Base-by-base conservation (phyloP, 2,113 vertebrate genomes). In the Malurus cyaneus region DNA sequence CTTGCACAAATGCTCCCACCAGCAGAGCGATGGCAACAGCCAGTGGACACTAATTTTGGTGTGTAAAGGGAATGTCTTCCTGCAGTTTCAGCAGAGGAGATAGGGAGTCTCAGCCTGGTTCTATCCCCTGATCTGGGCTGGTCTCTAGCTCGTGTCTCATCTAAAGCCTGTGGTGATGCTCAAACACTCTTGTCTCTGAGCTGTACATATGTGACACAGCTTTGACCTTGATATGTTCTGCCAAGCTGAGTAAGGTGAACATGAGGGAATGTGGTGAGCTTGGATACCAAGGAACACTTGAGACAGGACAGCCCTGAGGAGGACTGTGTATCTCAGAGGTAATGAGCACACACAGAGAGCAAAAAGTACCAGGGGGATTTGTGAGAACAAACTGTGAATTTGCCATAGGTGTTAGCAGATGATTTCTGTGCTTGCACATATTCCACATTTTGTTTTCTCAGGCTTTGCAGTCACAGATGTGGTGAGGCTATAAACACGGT, bases 391-490 rank as follows among this genome's bases (percentile, higher is more conserved):
- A 14, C 44, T 28, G 5, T 0, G 6, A n/a, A 14, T 83, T 91
- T 72, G 17, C 86, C 52, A 0, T 44, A 26, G 54, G 34, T 3
- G 4, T 78, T 80, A 69, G 49, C n/a, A 69, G 39, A 24, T 78
- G 24, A 94, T 65, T 83, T 88, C 71, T 83, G n/a, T 84, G 54
- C 60, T 77, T 59, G 32, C 62, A 65, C 5, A 36, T 42, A 21
- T 59, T 93, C 59, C 79, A 85, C 7, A 13, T 92, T 92, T 91
- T 91, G 81, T 74, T 71, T 92, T 62, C 49, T 65, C 60, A 47
- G 77, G 86, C 50, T 94, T 89, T 77, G 39, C 78, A 82, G 36
- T 92, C 78, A 69, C 81, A 94, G 82, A 88, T 94, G 62, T 92
- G 72, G 29, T 47, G 57, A 76, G 61, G 54, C 59, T 91, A 56